These are phyloP conservation scores for Ligdia adustata DNA, from an alignment of 2,888 invertebrate species.

Conservation along the genomic window DNA sequence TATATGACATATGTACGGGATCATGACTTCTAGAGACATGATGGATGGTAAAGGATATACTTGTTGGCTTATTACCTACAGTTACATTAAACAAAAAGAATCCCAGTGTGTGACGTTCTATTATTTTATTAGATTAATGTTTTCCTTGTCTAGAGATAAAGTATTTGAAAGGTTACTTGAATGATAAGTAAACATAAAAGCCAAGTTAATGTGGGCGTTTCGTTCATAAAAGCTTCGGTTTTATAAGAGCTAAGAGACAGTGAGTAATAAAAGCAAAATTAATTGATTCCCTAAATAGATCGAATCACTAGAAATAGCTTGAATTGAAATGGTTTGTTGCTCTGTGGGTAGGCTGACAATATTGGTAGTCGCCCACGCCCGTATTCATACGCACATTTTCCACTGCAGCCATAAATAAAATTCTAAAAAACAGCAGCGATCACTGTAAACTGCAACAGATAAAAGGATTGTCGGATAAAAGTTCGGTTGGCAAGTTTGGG, in stretches of 20 bases:
- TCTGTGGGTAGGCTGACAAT: conserved; percentile 3
- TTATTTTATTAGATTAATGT: conserved; percentile 78
- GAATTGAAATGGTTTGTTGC: neutral
- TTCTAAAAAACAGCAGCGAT: conserved; percentile 30
- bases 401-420: conserved; percentile 35
- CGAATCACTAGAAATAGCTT: neutral
- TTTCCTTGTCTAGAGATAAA: conserved; percentile 42
- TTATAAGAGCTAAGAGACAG: too few species aligned
- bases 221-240: too few species aligned
- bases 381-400: conserved; percentile 15
- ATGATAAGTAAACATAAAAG: too few species aligned
- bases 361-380: conserved; percentile 3
- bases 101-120: conserved; percentile 68
- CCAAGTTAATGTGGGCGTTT: too few species aligned
- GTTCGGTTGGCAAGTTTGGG: conserved; percentile 63
- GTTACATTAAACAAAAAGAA: conserved; percentile 64
- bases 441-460: conserved; percentile 42
- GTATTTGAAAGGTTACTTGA: conserved; percentile 4
- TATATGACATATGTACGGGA: conserved; percentile 58
- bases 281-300: neutral
- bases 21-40: conserved; percentile 56
- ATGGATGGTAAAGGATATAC: conserved; percentile 67
- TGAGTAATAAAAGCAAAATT: too few species aligned
- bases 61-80: conserved; percentile 75
- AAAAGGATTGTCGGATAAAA: conserved; percentile 52